Evolutionary conservation across 1,140 invertebrate species (phyloP).

Genomic region (Chrysoperla carnea): DNA sequence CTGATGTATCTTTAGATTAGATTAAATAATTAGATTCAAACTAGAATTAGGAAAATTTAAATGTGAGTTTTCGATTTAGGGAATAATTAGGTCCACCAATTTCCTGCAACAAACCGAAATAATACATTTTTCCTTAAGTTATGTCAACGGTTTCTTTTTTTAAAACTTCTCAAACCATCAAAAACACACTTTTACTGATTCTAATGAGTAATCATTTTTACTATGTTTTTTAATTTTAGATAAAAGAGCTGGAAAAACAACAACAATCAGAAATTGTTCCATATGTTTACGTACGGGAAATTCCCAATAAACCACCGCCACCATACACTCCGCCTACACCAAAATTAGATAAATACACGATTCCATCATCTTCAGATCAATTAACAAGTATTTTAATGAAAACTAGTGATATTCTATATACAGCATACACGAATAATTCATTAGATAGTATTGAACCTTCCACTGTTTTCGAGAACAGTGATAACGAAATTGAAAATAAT

Average conservation of each 20-base stretch:
- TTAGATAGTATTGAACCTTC: constrained; percentile 19
- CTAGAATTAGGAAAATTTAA: too few species aligned
- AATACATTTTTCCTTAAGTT: too few species aligned
- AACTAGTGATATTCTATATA: constrained; percentile 25
- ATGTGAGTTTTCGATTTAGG: too few species aligned
- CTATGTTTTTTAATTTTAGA: constrained; percentile 24
- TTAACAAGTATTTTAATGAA: constrained; percentile 25
- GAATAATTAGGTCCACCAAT: too few species aligned
- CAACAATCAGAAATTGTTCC: constrained; percentile 29
- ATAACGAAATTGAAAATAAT: constrained; percentile 17
- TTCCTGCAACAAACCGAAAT: too few species aligned
- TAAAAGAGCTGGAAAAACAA: constrained; percentile 35
- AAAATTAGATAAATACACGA: constrained; percentile 8
- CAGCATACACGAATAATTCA: constrained; percentile 23
- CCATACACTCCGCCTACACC: constrained; percentile 41
- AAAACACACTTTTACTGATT: too few species aligned
- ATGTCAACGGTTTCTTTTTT: too few species aligned
- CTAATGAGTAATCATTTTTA: too few species aligned
- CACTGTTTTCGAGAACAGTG: constrained; percentile 20
- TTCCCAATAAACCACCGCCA: constrained; percentile 54
- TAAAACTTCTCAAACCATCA: too few species aligned
- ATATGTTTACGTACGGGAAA: constrained; percentile 37
- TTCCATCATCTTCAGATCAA: constrained; percentile 17
- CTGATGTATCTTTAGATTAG: too few species aligned
- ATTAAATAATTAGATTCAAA: too few species aligned